Conservation (phyloP, 2,797 vertebrate genomes). For the Thalassophryne amazonica region DNA sequence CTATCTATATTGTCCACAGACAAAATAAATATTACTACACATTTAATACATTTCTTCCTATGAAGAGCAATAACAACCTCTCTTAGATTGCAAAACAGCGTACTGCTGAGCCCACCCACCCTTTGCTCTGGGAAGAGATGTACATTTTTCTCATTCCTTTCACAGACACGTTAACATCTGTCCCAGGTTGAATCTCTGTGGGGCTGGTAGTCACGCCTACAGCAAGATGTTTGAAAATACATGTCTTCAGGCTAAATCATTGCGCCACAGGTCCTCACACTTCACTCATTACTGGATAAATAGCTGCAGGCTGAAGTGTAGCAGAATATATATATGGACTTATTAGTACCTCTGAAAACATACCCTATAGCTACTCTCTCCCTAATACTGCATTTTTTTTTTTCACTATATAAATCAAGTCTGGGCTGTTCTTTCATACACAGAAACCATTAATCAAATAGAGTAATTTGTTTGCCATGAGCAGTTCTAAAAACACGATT, state of each 20-base stretch:
- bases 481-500: too few species aligned
- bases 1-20: too few species aligned
- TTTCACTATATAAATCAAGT: background rate
- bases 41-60: background rate
- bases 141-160: slow-evolving; percentile 80
- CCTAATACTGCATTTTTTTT: background rate
- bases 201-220: slow-evolving; percentile 52
- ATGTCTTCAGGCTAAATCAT: slow-evolving; percentile 52
- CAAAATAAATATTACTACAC: background rate
- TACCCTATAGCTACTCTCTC: background rate
- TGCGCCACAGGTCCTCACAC: slow-evolving; percentile 18
- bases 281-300: slow-evolving; percentile 37
- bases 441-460: background rate
- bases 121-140: slow-evolving; percentile 62
- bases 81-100: slow-evolving; percentile 37
- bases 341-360: slow-evolving; percentile 1
- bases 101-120: slow-evolving; percentile 50
- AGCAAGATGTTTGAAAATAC: slow-evolving; percentile 44
- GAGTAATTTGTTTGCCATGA: too few species aligned
- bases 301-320: slow-evolving; percentile 23
- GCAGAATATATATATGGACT: background rate
- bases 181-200: slow-evolving; percentile 61
- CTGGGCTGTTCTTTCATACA: background rate
- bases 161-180: slow-evolving; percentile 78
- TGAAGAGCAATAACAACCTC: slow-evolving; percentile 3